Base-by-base conservation (phyloP, 1,140 invertebrate species). In the Pseudomyrmex dendroicus region DNA sequence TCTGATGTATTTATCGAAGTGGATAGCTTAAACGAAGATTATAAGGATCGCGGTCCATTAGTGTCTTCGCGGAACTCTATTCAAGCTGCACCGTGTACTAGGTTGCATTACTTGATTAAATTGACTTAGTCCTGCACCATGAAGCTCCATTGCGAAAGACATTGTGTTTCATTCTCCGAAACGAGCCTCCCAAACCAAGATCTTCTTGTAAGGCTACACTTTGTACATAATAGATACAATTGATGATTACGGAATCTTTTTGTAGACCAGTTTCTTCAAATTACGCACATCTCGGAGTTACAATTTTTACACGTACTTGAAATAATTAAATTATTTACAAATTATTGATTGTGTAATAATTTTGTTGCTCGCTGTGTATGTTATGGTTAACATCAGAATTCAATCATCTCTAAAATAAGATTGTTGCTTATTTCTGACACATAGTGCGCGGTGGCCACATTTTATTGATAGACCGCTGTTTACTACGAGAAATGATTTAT, bases 61-160 rank as follows among this genome's bases (percentile, higher is more conserved):
- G 73, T 82, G 78, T 82, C 78, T 73, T 82, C 25, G 17, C 73
- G 17, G 50, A 74, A 25, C 20, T 74, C 59, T 74, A 63, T 82
- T 82, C 78, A 74, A 74, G 20, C 17, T 82, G 70, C 59, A 63
- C 48, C 59, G 46, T 82, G 67, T 82, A 64, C 68, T 82, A 25
- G 70, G 72, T 82, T 82, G 70, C 70, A 82, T 63, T 82, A 82
- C 78, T 82, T 82, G 78, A 82, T 82, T 82, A 82, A 82, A 82
- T 73, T 56, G 68, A 82, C 57, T 74, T 74, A 63, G 57, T 74
- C 59, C 70, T 44, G 67, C 61, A 73, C 68, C 48, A 54, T 74
- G 78, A 64, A 54, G 20, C 56, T 82, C 59, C 50, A 62, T 74
- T 63, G 70, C 68, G 22, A 62, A 74, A 74, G 70, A 74, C 57